Percentiles rank a stretch among this genome's conserved stretches.
phyloP scores from a whole-genome alignment of 2,797 vertebrate genomes.

The Acipenser oxyrinchus region DNA sequence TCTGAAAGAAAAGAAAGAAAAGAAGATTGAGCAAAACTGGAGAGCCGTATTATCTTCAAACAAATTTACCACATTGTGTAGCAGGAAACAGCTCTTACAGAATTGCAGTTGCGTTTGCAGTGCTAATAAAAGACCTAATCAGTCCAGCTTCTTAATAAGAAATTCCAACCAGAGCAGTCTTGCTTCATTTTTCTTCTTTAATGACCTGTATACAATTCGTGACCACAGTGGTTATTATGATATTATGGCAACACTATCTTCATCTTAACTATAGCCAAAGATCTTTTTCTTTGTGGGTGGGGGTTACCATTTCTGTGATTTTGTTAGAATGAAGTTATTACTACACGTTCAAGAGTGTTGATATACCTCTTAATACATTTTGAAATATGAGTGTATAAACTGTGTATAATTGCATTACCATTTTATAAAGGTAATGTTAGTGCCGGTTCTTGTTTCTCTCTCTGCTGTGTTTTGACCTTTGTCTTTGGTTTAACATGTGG shows the following conservation, averaged over 20 bases:
- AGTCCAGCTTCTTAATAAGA: constrained; percentile 30
- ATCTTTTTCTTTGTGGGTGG: no score
- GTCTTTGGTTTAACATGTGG: no score
- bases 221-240: background rate
- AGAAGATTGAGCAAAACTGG: constrained; percentile 21
- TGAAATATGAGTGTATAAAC: background rate
- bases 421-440: no score
- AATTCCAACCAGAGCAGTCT: constrained; percentile 6
- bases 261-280: no score
- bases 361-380: background rate
- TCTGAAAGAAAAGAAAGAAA: constrained; percentile 22
- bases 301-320: no score
- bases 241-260: background rate
- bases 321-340: background rate
- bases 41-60: constrained; percentile 46
- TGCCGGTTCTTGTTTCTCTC: no score
- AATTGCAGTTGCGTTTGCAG: constrained; percentile 41
- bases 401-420: no score
- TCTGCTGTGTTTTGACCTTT: no score
- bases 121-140: constrained; percentile 42
- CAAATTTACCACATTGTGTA: constrained; percentile 40
- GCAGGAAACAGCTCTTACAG: constrained; percentile 38
- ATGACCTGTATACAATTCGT: constrained; percentile 26
- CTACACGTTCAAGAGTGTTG: background rate
- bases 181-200: background rate